A percentile compares a stretch with the other conserved stretches of the same genome.
Conservation (phyloP, 2,113 vertebrate genomes). For the Antechinus stuartii region DNA sequence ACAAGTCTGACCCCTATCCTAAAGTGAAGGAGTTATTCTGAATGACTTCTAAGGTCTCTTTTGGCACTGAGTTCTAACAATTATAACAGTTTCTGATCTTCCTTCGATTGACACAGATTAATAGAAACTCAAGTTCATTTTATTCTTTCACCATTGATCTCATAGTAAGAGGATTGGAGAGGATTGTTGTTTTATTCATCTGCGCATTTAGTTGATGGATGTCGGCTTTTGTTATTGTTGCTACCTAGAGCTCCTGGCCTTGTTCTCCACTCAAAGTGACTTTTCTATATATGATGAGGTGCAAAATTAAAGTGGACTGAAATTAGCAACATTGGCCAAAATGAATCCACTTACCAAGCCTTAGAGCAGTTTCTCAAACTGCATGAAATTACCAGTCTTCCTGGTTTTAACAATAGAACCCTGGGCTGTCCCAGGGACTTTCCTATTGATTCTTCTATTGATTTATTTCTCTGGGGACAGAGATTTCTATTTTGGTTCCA, state of each 20-base stretch:
- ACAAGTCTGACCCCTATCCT: neutral
- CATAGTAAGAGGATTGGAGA: neutral
- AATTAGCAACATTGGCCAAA: neutral
- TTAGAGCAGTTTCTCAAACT: neutral
- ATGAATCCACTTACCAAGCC: neutral
- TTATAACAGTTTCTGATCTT: neutral
- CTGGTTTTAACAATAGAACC: neutral
- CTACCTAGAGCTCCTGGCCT: neutral
- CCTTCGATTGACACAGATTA: neutral
- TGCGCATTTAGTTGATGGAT: neutral
- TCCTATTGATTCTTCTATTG: neutral
- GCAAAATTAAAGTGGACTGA: neutral
- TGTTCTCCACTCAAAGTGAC: neutral
- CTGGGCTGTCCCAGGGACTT: neutral
- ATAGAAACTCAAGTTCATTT: neutral
- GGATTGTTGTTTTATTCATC: neutral
- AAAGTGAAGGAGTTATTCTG: neutral
- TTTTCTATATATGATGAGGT: neutral
- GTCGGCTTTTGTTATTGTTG: neutral
- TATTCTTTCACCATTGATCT: neutral
- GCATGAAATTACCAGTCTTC: neutral
- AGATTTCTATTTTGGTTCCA: constrained; percentile 14
- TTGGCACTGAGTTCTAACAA: neutral
- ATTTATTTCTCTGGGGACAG: constrained; percentile 14
- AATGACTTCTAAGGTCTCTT: neutral